A percentile compares a stretch with the other conserved stretches of the same genome.
Conservation (phyloP, 2,888 invertebrate genomes). For the Abrostola triplasia region DNA sequence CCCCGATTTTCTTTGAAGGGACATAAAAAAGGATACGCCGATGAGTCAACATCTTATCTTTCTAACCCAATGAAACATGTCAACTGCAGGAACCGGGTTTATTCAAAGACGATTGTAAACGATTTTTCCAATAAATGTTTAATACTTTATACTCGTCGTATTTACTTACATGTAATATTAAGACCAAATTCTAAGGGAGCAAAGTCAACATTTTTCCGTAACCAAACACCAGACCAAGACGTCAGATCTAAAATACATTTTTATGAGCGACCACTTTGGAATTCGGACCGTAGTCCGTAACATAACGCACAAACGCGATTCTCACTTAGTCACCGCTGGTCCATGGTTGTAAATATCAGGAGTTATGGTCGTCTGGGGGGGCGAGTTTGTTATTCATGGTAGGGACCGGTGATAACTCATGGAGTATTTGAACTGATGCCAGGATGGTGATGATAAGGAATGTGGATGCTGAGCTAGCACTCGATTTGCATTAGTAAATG, state of each 20-base stretch:
- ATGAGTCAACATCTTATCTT: slow-evolving; percentile 53
- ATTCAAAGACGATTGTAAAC: slow-evolving; percentile 44
- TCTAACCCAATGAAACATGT: slow-evolving; percentile 51
- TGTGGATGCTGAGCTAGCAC: slow-evolving; percentile 2
- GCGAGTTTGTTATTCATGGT: slow-evolving; percentile 53
- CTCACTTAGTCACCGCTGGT: slow-evolving; percentile 30
- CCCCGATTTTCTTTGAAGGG: slow-evolving; percentile 29
- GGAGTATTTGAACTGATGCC: slow-evolving; percentile 28
- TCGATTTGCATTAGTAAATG: slow-evolving; percentile 12
- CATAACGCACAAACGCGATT: slow-evolving; percentile 47
- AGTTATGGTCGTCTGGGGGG: slow-evolving; percentile 30
- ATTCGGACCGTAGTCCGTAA: slow-evolving; percentile 27
- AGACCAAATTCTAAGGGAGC: slow-evolving; percentile 34
- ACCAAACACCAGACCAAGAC: slow-evolving; percentile 23
- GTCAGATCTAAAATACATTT: slow-evolving; percentile 48
- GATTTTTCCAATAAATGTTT: slow-evolving; percentile 40
- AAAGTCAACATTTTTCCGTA: slow-evolving; percentile 41
- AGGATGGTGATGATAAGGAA: slow-evolving; percentile 16
- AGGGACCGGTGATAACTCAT: slow-evolving; percentile 36
- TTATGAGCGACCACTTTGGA: slow-evolving; percentile 46
- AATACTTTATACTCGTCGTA: slow-evolving; percentile 21
- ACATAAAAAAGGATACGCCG: slow-evolving; percentile 32
- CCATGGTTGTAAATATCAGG: slow-evolving; percentile 28
- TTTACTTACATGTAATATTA: slow-evolving; percentile 26
- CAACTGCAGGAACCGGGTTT: slow-evolving; percentile 36